Conservation (phyloP, 1,140 invertebrate species). For the Papilio helenus region DNA sequence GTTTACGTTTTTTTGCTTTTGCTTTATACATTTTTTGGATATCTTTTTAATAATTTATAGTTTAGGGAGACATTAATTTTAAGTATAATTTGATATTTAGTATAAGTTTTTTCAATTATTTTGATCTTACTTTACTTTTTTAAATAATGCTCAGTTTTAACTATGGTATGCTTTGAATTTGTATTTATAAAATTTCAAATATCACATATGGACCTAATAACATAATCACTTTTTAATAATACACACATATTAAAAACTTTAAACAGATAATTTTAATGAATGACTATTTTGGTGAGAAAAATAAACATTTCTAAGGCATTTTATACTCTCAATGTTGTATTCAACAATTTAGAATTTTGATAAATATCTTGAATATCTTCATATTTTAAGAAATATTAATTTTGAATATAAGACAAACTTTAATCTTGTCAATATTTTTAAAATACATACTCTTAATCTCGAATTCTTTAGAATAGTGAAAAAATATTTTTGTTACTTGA, state of each 20-base stretch:
- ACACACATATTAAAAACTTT: neutral
- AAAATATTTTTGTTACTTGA: neutral
- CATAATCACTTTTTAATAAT: neutral
- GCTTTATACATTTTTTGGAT: slow-evolving; percentile 26
- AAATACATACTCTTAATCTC: neutral
- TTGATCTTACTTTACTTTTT: neutral
- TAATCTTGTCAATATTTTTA: neutral
- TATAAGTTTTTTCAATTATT: neutral
- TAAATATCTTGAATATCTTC: neutral
- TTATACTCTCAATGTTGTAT: slow-evolving; percentile 8
- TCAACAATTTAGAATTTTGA: neutral
- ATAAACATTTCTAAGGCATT: neutral
- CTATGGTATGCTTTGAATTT: neutral
- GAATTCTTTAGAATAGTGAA: neutral
- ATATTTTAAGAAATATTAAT: neutral
- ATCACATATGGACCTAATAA: neutral
- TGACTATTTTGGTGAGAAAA: neutral
- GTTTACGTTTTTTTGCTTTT: slow-evolving; percentile 40
- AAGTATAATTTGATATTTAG: neutral
- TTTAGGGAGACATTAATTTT: neutral
- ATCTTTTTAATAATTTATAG: slow-evolving; percentile 14
- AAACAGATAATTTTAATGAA: neutral
- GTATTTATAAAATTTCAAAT: neutral
- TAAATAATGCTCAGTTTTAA: neutral
- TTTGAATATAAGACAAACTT: neutral